Base-by-base conservation (phyloP, 37 sponge, comb jelly and placozoan genomes). In the Geodia barretti region DNA sequence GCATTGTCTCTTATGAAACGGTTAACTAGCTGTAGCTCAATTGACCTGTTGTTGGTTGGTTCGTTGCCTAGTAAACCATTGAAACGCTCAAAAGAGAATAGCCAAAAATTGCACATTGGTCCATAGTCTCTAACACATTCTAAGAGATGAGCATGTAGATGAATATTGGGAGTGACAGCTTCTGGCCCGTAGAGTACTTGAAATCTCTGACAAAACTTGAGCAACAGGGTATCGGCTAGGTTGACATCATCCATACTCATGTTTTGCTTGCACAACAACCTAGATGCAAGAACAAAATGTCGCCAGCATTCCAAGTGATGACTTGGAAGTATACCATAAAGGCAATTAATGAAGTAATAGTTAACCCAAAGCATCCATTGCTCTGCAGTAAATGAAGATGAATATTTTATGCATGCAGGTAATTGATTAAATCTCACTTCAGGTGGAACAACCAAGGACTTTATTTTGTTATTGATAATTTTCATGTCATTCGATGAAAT, bases 131-230 rank as follows among this genome's bases (percentile, higher is more conserved):
- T 20, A 26, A 86, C 37, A 33, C 86, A 86, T 20, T 78, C 42
- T 14, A 21, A 19, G 24, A 86, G 23, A 41, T 86, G 86, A 30
- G 62, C 47, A 71, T 81, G 82, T 39, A 86, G 34, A 37, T 86
- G 79, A 79, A 86, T 86, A 63, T 86, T 86, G 35, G 79, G 77
- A 23, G 86, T 86, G n/a, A 78, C 41, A 19, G 3, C 65, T 3
- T 78, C 24, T n/a, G 8, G 39, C 0, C 79, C 86, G 78, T 42
- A 86, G 25, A 78, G 24, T 1, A 25, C 4, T 73, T 79, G 79
- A 31, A 72, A 33, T 33, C 26, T 30, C 2, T 29, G 20, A 60
- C 86, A 86, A 86, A 86, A 85, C 0, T 72, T 0, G 3, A 81
- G 0, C 11, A 85, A 43, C 3, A 71, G 32, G 25, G 72, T 64